A percentile compares a stretch with the other conserved stretches of the same genome.
Evolutionary conservation across 2,797 vertebrate species (phyloP).

Genomic region (Alca torda): DNA sequence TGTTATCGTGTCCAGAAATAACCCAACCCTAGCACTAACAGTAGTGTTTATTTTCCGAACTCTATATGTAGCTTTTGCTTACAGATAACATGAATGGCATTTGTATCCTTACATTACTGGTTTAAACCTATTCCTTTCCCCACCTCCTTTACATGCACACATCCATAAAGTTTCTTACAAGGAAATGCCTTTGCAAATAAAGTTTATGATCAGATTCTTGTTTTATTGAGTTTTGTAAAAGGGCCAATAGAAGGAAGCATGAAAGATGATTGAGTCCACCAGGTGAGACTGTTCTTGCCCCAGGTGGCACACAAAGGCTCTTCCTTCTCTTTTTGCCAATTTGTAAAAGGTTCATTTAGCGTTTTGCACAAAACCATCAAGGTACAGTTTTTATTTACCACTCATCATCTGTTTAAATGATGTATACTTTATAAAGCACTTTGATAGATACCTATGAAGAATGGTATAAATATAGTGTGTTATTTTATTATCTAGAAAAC

Average conservation of each 20-base stretch:
- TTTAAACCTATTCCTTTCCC: background rate
- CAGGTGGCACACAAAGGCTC: background rate
- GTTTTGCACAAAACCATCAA: background rate
- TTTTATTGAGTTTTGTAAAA: background rate
- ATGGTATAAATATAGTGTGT: background rate
- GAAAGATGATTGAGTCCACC: background rate
- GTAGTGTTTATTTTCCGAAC: background rate
- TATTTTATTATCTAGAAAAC: background rate
- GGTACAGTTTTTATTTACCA: background rate
- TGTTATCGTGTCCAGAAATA: background rate
- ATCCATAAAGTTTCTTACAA: background rate
- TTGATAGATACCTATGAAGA: background rate
- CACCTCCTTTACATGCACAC: background rate
- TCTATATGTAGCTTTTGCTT: background rate
- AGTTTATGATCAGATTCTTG: background rate
- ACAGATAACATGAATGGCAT: background rate
- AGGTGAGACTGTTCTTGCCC: background rate
- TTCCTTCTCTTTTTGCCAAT: background rate
- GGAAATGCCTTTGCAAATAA: background rate
- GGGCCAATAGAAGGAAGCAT: background rate
- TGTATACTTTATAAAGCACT: background rate
- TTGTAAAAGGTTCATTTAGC: background rate
- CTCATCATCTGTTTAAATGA: background rate
- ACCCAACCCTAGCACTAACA: background rate
- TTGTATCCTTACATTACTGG: background rate